Percentiles rank a stretch among this genome's conserved stretches.
Conservation (phyloP, 1,140 invertebrate genomes). For the Drosophila pectinifera region DNA sequence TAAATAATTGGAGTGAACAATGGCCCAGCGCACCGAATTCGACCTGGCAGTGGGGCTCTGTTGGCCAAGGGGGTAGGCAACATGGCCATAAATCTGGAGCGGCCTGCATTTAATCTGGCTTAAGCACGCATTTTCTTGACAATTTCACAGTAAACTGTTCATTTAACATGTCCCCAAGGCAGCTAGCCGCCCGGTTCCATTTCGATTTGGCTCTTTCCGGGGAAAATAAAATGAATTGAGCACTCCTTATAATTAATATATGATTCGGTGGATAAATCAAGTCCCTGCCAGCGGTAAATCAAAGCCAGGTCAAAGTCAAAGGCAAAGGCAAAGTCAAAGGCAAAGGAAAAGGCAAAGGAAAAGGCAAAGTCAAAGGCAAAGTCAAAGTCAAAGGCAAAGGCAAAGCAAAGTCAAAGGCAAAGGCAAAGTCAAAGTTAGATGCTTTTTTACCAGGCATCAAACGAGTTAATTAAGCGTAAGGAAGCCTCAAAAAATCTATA, state of each 20-base stretch:
- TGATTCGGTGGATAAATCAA: conserved; percentile 69
- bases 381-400: no score
- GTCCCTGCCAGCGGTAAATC: conserved; percentile 69
- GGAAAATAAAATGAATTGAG: conserved; percentile 51
- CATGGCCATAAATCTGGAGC: conserved; percentile 66
- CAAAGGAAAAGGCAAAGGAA: no score
- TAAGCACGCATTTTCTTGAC: conserved; percentile 82
- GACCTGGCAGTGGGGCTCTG: no score
- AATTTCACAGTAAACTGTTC: conserved; percentile 77
- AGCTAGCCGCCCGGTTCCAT: conserved; percentile 6
- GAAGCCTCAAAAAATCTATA: background rate
- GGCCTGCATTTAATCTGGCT: conserved; percentile 78
- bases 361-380: conserved; percentile 75
- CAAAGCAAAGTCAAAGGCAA: conserved; percentile 5
- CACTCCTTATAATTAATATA: conserved; percentile 70
- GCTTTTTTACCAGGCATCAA: conserved; percentile 50
- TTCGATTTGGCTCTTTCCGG: conserved; percentile 5
- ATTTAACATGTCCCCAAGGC: conserved; percentile 55
- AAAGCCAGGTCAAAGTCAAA: conserved; percentile 73
- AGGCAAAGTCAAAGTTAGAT: no score
- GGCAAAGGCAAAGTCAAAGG: conserved; percentile 19
- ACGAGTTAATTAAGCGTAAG: conserved; percentile 75
- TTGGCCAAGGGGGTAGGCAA: no score
- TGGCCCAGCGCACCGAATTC: conserved; percentile 55
- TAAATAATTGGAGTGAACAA: conserved; percentile 80